Conservation (phyloP, 2,888 invertebrate genomes). For the Xestia ashworthii region DNA sequence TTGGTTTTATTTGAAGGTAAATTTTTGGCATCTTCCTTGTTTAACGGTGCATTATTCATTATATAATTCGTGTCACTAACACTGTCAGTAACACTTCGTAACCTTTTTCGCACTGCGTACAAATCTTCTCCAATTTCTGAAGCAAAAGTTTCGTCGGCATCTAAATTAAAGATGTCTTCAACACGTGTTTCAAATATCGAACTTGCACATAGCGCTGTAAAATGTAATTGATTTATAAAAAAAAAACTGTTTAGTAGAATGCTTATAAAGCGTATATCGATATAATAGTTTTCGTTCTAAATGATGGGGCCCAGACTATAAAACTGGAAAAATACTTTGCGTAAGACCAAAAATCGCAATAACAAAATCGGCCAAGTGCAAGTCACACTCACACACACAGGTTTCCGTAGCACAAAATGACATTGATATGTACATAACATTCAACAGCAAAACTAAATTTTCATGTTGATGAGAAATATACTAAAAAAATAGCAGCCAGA, state of each 20-base stretch:
- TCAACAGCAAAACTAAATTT: no score
- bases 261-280: neutral
- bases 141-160: constrained; percentile 22
- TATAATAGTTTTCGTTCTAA: neutral
- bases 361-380: neutral
- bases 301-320: neutral
- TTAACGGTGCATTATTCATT: rapidly evolving
- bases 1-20: neutral
- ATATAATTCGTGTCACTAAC: neutral
- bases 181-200: neutral
- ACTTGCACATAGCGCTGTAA: constrained; percentile 28
- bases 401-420: neutral
- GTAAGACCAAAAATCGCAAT: neutral
- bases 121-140: constrained; percentile 40
- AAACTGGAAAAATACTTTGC: neutral
- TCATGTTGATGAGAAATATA: no score
- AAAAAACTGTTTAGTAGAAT: neutral
- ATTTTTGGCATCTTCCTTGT: neutral
- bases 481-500: no score
- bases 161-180: constrained; percentile 34
- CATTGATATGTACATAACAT: no score
- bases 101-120: constrained; percentile 20
- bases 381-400: neutral
- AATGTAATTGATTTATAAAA: neutral
- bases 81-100: neutral